Base-by-base conservation (phyloP, 2,113 vertebrate genomes). In the Equus przewalskii region DNA sequence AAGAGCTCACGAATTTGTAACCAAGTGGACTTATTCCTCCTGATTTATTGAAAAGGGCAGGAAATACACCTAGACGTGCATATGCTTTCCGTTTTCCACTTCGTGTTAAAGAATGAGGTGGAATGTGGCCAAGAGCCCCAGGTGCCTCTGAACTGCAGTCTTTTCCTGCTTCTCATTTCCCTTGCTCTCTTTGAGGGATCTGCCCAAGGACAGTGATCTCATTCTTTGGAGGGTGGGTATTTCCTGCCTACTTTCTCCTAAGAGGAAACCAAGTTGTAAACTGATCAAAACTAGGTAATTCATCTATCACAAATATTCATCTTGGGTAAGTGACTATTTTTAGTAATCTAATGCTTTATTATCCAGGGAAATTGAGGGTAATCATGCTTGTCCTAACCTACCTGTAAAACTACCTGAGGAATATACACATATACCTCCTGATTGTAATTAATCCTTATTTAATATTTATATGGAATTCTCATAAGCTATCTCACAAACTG, bases 41-140 rank as follows among this genome's bases (percentile, higher is more conserved):
- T 56, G 16, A 54, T 85, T 93, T 75, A 89, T 33, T 81, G n/a
- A 46, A 91, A 96, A 85, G 67, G 67, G 19, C 65, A 67, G 72
- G 36, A 78, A 73, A 36, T 26, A 60, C 0, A 28, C 70, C 28
- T 44, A 72, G 64, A 83, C 0, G 44, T 33, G 1, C 7, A 24
- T 36, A 65, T 72, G 18, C 91, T 69, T 94, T 90, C 69, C 33
- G 22, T 72, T 33, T 51, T 46, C 14, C 22, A 46, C 22, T 86
- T 81, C 62, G 22, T 7, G 15, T 3, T 54, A 41, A 81, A 87
- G 49, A 67, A 85, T 21, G 22, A 41, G 36, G 56, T 82, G 19
- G 44, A 58, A 60, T 22, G 14, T n/a, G 60, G 54, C 18, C 22
- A 92, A 69, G 4, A 76, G 58, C 51, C 8, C 3, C 41, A 90